phyloP scores from a whole-genome alignment of 2,797 vertebrate species.

The Aphelocoma californica region DNA sequence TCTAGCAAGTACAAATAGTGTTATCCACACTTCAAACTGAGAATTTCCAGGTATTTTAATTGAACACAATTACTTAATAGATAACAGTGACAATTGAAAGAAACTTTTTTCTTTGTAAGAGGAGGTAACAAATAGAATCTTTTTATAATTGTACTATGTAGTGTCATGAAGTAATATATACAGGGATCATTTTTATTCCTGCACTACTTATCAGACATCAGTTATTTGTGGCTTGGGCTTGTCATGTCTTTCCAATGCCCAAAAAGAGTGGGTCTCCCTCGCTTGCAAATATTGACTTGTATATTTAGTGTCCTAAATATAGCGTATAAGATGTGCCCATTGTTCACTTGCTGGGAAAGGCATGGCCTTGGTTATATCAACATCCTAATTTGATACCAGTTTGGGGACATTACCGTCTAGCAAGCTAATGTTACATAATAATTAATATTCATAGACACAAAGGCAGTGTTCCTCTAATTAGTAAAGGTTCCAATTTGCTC shows the following conservation, averaged over 20 bases:
- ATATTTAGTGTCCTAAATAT: neutral
- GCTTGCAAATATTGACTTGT: neutral
- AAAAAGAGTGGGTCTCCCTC: neutral
- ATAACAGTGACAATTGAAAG: neutral
- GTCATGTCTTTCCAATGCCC: neutral
- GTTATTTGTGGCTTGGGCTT: neutral
- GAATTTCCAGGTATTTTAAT: neutral
- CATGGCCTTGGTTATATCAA: neutral
- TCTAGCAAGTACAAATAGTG: neutral
- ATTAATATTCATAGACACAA: neutral
- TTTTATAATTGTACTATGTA: neutral
- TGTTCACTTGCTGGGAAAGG: neutral
- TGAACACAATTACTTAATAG: neutral
- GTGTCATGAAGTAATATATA: neutral
- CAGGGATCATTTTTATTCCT: neutral
- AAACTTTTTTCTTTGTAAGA: neutral
- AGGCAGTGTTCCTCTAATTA: neutral
- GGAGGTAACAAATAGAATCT: neutral
- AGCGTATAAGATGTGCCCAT: fast-evolving
- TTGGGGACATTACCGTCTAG: neutral
- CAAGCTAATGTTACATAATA: neutral
- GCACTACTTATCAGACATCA: neutral
- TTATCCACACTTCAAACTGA: neutral
- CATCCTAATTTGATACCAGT: neutral
- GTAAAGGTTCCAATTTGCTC: neutral